phyloP scores from a whole-genome alignment of 2,113 vertebrate genomes.

The Stictonetta naevosa region DNA sequence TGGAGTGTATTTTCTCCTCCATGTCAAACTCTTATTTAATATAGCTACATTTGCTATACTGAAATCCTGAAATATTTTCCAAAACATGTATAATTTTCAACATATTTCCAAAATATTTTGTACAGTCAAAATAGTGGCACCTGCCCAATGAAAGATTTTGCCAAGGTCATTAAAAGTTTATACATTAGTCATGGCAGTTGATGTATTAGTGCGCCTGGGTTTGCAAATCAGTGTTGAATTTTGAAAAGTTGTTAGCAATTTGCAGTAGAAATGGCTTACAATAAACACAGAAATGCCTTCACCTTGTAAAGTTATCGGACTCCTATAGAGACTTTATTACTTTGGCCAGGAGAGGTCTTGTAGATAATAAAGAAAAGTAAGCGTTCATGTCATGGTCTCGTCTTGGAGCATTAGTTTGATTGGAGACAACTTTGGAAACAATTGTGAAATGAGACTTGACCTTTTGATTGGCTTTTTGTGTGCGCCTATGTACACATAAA shows the following conservation, averaged over 20 bases:
- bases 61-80: constrained; percentile 65
- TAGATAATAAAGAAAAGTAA: constrained; percentile 52
- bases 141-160: constrained; percentile 45
- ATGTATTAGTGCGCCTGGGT: constrained; percentile 41
- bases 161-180: constrained; percentile 51
- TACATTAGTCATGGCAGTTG: constrained; percentile 26
- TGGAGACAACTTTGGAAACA: constrained; percentile 17
- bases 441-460: not conserved
- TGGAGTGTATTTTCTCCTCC: not conserved
- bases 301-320: constrained; percentile 36
- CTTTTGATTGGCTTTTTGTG: not conserved
- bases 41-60: constrained; percentile 39
- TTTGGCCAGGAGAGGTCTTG: constrained; percentile 35
- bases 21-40: constrained; percentile 30
- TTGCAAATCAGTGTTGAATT: constrained; percentile 46
- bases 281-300: constrained; percentile 48
- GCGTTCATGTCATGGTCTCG: constrained; percentile 38
- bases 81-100: constrained; percentile 59
- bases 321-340: constrained; percentile 26
- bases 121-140: constrained; percentile 73
- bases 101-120: constrained; percentile 68
- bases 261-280: constrained; percentile 50
- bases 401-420: constrained; percentile 30
- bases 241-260: constrained; percentile 60
- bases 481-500: fast-evolving